These are phyloP conservation scores for Blastobasis adustella DNA, from an alignment of 2,888 invertebrate genomes.

Conservation along the genomic window DNA sequence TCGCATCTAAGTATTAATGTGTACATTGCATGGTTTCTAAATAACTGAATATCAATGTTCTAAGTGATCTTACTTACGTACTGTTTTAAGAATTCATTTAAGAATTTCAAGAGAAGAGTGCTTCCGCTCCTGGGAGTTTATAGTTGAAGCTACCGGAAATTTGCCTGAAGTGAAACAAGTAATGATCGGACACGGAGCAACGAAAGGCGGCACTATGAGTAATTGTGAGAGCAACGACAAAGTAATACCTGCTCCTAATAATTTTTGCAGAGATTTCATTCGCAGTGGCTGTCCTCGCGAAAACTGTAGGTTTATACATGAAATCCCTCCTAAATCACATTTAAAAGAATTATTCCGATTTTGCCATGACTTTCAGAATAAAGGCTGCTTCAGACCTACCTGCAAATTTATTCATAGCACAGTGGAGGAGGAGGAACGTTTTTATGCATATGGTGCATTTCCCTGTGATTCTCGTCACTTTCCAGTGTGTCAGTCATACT, in stretches of 20 bases:
- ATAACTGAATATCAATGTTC: too few relatives aligned
- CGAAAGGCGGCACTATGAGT: conserved; percentile 34
- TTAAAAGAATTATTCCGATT: conserved; percentile 65
- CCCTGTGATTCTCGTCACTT: conserved; percentile 59
- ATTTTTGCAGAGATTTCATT: conserved; percentile 67
- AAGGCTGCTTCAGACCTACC: conserved; percentile 76
- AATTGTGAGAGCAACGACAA: conserved; percentile 41
- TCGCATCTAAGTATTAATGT: too few relatives aligned
- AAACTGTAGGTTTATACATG: conserved; percentile 64
- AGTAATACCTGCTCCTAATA: conserved; percentile 25
- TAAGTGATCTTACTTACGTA: too few relatives aligned
- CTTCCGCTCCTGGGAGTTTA: too few relatives aligned
- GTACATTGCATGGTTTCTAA: too few relatives aligned
- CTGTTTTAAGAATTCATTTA: too few relatives aligned
- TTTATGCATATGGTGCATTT: conserved; percentile 77
- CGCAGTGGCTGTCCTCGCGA: conserved; percentile 71
- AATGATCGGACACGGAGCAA: conserved; percentile 33
- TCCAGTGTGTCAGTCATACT: conserved; percentile 77
- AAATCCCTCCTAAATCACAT: conserved; percentile 45
- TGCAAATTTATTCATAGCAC: conserved; percentile 83
- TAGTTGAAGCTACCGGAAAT: too few relatives aligned
- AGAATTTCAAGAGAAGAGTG: too few relatives aligned
- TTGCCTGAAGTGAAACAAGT: conserved; percentile 1
- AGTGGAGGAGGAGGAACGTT: conserved; percentile 80
- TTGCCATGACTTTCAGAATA: conserved; percentile 80